Base-by-base conservation (phyloP, 2,888 invertebrate species). In the Sericinus montela region DNA sequence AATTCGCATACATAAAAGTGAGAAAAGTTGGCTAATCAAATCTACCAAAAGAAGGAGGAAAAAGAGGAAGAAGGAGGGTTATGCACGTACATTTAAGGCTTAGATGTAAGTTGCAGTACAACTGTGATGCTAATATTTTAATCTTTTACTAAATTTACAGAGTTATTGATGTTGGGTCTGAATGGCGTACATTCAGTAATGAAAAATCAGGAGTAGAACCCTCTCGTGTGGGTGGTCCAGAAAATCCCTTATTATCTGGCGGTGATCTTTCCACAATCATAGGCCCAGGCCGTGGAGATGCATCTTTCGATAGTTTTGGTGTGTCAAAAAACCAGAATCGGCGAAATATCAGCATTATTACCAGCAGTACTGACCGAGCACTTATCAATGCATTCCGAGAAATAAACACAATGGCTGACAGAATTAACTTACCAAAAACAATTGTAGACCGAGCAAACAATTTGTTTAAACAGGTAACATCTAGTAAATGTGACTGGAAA, bases 181-280 rank as follows among this genome's bases (percentile, higher is more conserved):
- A 99, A 84, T 99, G 99, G 99, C 92, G 99, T 76, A 99, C 99
- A 52, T 99, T 99, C 83, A 98, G 98, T 71, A 99, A 99, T 78
- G 99, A 99, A 75, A 98, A 98, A 72, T 94, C 95, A 45, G 96
- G 97, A 7, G 97, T 96, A 0, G 99, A 99, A 83, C 98, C 99
- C 3, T 98, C 98, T 84, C 98, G 99, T 95, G 99, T 99, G 56
- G 99, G 99, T 90, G 98, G 98, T 0, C 97, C 99, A 0, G 99
- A 99, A 89, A 99, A 99, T 88, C 97, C 98, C 0, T 88, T 99
- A 2, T 90, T 99, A 0, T 96, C 96, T 65, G 98, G 99, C 0
- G 96, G 97, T 36, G 99, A 99, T 79, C 90, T 99, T 19, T 97
- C 98, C 0, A 99, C 99, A 7, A 96, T 98, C 83, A 99, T 99